Conservation (phyloP, 1,140 invertebrate species). For the Conus betulinus region DNA sequence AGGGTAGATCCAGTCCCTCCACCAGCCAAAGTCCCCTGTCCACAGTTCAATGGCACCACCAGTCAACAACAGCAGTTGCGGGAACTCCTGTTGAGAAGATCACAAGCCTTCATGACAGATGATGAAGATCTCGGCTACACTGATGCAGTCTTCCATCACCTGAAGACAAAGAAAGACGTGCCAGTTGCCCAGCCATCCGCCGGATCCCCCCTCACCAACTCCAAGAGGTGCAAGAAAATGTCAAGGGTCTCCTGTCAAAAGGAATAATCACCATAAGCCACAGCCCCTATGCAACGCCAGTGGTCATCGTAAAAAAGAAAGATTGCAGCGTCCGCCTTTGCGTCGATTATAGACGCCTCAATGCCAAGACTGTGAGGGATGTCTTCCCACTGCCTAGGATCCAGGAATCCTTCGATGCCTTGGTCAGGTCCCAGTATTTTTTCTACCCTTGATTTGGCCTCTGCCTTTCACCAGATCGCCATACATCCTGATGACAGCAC, state of each 20-base stretch:
- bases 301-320: conserved; percentile 56
- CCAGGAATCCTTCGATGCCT: conserved; percentile 40
- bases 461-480: conserved; percentile 21
- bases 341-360: conserved; percentile 50
- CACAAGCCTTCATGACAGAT: not conserved
- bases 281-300: conserved; percentile 41
- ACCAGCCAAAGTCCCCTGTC: too few relatives aligned
- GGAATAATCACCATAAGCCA: conserved; percentile 32
- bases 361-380: conserved; percentile 35
- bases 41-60: not conserved
- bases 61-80: not conserved
- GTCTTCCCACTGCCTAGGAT: conserved; percentile 44
- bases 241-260: conserved; percentile 19
- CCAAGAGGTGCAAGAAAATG: not conserved
- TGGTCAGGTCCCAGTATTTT: conserved; percentile 43
- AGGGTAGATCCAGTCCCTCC: not conserved
- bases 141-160: not conserved
- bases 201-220: conserved; percentile 1
- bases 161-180: not conserved
- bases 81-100: not conserved
- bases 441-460: conserved; percentile 42
- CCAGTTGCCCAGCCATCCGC: not conserved
- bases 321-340: conserved; percentile 60
- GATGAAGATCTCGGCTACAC: not conserved
- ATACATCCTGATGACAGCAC: not conserved